Evolutionary conservation across 1,140 invertebrate species (phyloP).

Genomic region (Teleogryllus occipitalis): DNA sequence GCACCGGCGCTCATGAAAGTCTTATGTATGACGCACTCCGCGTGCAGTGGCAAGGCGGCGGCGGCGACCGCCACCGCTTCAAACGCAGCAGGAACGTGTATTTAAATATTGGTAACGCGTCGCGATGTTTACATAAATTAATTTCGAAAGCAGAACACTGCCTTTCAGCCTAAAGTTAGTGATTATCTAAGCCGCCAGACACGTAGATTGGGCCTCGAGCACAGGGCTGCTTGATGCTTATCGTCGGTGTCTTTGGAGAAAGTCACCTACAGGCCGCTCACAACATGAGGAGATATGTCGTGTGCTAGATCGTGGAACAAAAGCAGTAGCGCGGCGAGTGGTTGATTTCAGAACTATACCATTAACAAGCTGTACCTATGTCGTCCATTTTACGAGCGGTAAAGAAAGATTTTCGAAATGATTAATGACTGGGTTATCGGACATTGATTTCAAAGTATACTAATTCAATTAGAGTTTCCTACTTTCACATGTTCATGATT

Average conservation of each 20-base stretch:
- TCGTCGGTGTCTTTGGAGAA: neutral
- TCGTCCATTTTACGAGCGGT: too few relatives aligned
- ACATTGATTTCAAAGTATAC: too few relatives aligned
- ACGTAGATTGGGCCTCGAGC: neutral
- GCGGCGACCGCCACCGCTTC: too few relatives aligned
- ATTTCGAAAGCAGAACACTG: neutral
- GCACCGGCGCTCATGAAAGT: too few relatives aligned
- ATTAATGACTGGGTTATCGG: too few relatives aligned
- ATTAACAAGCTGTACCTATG: too few relatives aligned
- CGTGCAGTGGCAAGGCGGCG: neutral
- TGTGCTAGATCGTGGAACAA: neutral
- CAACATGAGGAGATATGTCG: neutral
- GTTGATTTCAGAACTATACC: too few relatives aligned
- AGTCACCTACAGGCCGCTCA: neutral
- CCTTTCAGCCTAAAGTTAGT: neutral
- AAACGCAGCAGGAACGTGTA: neutral
- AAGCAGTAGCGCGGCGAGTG: too few relatives aligned
- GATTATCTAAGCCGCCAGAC: neutral
- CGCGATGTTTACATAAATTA: conserved; percentile 1
- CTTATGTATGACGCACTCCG: neutral
- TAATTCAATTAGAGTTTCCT: too few relatives aligned
- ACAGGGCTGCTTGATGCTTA: neutral
- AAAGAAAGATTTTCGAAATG: too few relatives aligned
- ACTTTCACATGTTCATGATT: too few relatives aligned
- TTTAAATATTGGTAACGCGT: neutral